Evolutionary conservation across 2,888 invertebrate species (phyloP).

Genomic region (Formica aserva): DNA sequence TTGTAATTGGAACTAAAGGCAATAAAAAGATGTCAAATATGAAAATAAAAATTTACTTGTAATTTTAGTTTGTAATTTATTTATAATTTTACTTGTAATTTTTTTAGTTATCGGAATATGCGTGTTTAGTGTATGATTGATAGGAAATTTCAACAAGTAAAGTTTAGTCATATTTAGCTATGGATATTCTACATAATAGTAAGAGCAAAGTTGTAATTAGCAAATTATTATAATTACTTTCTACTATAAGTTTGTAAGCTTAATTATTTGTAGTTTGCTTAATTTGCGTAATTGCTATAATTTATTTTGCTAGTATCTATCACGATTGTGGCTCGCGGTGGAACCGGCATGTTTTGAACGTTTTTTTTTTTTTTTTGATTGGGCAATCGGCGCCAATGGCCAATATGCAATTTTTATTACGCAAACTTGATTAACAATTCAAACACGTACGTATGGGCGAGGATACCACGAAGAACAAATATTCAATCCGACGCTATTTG

Average conservation of each 20-base stretch:
- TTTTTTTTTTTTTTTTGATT: not conserved
- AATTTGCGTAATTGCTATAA: constrained; percentile 16
- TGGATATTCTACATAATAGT: not conserved
- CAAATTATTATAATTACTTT: not conserved
- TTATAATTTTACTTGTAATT: not conserved
- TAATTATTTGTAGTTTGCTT: constrained; percentile 7
- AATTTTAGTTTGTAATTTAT: not conserved
- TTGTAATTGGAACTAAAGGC: not conserved
- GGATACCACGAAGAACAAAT: constrained; percentile 29
- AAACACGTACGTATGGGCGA: constrained; percentile 23
- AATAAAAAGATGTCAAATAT: not conserved
- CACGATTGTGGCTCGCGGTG: not conserved
- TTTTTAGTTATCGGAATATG: not conserved
- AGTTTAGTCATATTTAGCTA: not conserved
- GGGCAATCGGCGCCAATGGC: constrained; percentile 1
- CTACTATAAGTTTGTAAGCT: not conserved
- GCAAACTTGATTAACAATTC: constrained; percentile 43
- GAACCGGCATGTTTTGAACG: not conserved
- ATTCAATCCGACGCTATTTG: constrained; percentile 33
- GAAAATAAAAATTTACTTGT: not conserved
- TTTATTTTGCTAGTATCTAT: not conserved
- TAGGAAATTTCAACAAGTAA: constrained; percentile 4
- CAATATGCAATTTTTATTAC: constrained; percentile 42
- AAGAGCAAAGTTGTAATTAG: constrained; percentile 5
- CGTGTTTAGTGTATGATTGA: not conserved